Base-by-base conservation (phyloP, 2,113 vertebrate genomes). In the Gopherus flavomarginatus region DNA sequence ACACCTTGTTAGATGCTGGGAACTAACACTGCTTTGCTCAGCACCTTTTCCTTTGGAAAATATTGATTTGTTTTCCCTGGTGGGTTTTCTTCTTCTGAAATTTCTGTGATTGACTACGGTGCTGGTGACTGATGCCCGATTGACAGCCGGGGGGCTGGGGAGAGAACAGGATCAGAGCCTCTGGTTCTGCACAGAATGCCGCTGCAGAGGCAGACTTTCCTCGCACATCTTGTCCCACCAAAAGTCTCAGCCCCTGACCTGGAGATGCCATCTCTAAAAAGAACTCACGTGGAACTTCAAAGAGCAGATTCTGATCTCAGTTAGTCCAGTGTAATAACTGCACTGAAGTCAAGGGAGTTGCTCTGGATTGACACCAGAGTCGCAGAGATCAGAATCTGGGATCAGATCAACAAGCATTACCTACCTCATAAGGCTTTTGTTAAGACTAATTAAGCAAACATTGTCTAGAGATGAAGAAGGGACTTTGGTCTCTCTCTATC, bases 401-500 rank as follows among this genome's bases (percentile, higher is more conserved):
- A 22, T 21, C 44, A 84, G 21, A 44, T 85, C 82, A 86, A 42
- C 83, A 89, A 80, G 83, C 81, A 11, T 1, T 80, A 6, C 62
- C 52, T 75, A 95, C 81, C 93, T 88, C 1, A 29, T 89, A 90
- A 95, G 95, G 92, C 85, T 85, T 38, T 87, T 84, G 72, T 89
- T 82, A 92, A 87, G 56, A 81, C 93, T 93, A 2, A 1, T 94
- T 93, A 96, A 95, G 87, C 78, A 96, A 97, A 93, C 86, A 56
- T 87, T 96, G 84, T 94, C 90, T 3, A 2, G 44, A 93, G 90
- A 44, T 29, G 72, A 3, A 1, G 81, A 81, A 90, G 94, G 78
- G 87, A 96, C 94, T 93, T 96, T 0, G 89, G 96, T 56, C 93
- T 62, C 92, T 95, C 69, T 95, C 94, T 94, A 94, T 89, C 87